Conservation (phyloP, 2,888 invertebrate species). For the Ectemnius cavifrons region DNA sequence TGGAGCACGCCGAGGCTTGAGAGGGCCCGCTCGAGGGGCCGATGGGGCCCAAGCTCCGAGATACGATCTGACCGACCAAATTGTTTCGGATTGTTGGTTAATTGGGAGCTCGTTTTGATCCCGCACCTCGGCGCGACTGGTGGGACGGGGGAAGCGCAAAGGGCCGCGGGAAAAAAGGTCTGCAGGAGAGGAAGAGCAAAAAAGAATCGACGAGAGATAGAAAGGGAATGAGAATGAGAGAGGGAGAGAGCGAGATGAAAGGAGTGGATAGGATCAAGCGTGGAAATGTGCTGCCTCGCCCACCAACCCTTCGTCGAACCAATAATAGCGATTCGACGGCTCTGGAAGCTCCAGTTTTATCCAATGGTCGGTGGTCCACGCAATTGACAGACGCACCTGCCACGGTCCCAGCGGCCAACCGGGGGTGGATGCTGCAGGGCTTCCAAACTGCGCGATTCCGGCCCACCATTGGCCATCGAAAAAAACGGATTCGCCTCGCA, state of each 20-base stretch:
- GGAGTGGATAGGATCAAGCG: conserved; percentile 14
- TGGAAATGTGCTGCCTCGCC: conserved; percentile 65
- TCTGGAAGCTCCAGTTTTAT: conserved; percentile 51
- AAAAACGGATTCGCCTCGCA: conserved; percentile 5
- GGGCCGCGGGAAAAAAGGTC: conserved; percentile 21
- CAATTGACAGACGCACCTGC: conserved; percentile 51
- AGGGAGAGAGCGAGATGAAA: conserved; percentile 27
- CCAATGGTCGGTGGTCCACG: conserved; percentile 58
- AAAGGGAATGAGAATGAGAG: conserved; percentile 38
- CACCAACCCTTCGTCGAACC: conserved; percentile 65
- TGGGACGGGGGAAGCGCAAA: conserved; percentile 19
- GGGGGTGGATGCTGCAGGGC: conserved; percentile 13
- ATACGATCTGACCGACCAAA: conserved; percentile 73
- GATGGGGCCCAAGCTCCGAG: conserved; percentile 50
- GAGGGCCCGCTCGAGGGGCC: not conserved
- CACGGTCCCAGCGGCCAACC: not conserved
- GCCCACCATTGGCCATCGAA: not conserved
- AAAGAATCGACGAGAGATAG: conserved; percentile 35
- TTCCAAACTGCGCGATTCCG: not conserved
- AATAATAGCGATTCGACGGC: conserved; percentile 66
- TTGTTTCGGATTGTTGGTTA: conserved; percentile 76
- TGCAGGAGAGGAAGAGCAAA: conserved; percentile 30
- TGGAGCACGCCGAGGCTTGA: not conserved
- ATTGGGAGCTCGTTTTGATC: conserved; percentile 73
- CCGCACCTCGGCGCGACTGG: conserved; percentile 35